phyloP scores from a whole-genome alignment of 2,113 vertebrate genomes.

The Saccopteryx bilineata region DNA sequence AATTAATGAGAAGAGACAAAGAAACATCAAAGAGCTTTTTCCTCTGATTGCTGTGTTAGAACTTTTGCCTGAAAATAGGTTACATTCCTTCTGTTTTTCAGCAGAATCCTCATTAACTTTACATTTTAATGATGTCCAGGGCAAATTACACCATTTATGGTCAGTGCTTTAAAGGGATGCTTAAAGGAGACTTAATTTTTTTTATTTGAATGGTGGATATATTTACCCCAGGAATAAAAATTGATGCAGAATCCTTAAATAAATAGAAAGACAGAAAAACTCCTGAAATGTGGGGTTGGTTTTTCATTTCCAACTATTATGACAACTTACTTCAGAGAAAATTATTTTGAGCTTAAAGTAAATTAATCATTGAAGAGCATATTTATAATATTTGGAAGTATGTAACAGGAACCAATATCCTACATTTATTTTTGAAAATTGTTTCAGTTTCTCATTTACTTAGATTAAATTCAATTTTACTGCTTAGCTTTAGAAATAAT shows the following conservation, averaged over 20 bases:
- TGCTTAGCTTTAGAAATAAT: conserved; percentile 84
- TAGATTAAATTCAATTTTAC: conserved; percentile 79
- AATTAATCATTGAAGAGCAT: conserved; percentile 66
- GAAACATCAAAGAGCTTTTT: conserved; percentile 96
- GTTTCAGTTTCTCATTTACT: conserved; percentile 76
- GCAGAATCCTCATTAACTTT: conserved; percentile 96
- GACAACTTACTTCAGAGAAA: conserved; percentile 61
- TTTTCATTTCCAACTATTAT: conserved; percentile 63
- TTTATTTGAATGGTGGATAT: conserved; percentile 83
- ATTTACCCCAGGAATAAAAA: conserved; percentile 87
- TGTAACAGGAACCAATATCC: conserved; percentile 71
- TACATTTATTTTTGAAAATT: conserved; percentile 81
- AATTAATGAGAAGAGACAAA: conserved; percentile 96
- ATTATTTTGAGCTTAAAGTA: conserved; percentile 67
- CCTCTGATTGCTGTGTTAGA: conserved; percentile 95
- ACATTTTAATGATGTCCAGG: conserved; percentile 96
- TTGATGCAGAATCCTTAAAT: conserved; percentile 79
- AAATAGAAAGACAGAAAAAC: conserved; percentile 45
- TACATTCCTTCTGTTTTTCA: conserved; percentile 94
- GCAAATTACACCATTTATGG: conserved; percentile 89
- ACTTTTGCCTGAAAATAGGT: conserved; percentile 95
- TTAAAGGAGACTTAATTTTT: conserved; percentile 86
- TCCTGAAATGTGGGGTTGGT: conserved; percentile 36
- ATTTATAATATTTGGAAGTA: conserved; percentile 72
- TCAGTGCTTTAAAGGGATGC: conserved; percentile 90